Base-by-base conservation (phyloP, 2,888 invertebrate genomes). In the Dynastes tityus region DNA sequence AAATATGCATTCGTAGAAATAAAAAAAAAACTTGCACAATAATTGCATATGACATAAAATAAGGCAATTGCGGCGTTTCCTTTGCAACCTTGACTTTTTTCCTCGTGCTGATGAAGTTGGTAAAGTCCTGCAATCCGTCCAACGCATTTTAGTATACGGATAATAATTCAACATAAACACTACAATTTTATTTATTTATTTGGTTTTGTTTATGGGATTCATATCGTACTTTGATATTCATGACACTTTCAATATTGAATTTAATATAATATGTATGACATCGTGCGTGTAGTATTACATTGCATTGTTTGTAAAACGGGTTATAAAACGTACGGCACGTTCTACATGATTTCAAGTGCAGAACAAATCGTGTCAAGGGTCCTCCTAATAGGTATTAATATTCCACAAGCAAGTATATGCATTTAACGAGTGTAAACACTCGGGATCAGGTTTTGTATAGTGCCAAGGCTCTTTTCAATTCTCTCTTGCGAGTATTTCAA, bases 31-130 rank as follows among this genome's bases (percentile, higher is more conserved):
- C 55, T 55, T 55, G 55, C 55, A 55, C 55, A 55, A 55, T 55
- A 55, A 55, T 55, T 55, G 22, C 55, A 55, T 55, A 55, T 55
- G n/a, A 55, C 55, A 55, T 55, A 55, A 55, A 55, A 55, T 55
- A 55, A 55, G 55, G n/a, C n/a, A n/a, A 55, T 2, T 16, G 22
- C n/a, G 2, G 13, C 55, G 22, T 16, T 55, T 55, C 13, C 22
- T 55, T 55, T 55, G 2, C 13, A 55, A n/a, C 55, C 55, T 55
- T 55, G 55, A 8, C 5, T 55, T 55, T 55, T 22, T 22, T 55
- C 5, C 22, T 55, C n/a, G 45, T 55, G n/a, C n/a, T 16, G 55
- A 55, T 22, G n/a, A 55, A 55, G 55, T 22, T 22, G 22, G 55
- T 55, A 16, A n/a, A 55, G 55, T 55, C 5, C 13, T 13, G n/a